phyloP scores from a whole-genome alignment of 2,888 invertebrate species.

The Patella caerulea region DNA sequence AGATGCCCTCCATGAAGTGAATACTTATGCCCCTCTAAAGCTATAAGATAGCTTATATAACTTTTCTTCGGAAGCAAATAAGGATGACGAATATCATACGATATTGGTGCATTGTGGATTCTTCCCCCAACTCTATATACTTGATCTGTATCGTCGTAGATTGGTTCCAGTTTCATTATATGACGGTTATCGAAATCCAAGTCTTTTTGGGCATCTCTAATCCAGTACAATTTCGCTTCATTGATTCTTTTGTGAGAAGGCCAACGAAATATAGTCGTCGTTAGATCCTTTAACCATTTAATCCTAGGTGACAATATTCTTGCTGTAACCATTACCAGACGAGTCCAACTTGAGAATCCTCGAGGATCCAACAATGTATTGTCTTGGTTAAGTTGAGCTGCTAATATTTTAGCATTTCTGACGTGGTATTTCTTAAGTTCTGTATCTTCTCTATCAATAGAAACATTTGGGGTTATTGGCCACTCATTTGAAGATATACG shows the following conservation, averaged over 20 bases:
- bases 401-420: conserved; percentile 5
- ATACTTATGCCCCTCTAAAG: neutral
- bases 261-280: neutral
- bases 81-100: neutral
- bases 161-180: conserved; percentile 3
- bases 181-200: neutral
- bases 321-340: conserved; percentile 6
- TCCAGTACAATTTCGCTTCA: conserved; percentile 6
- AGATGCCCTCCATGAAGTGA: neutral
- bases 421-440: conserved; percentile 6
- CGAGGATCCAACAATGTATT: neutral
- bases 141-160: neutral
- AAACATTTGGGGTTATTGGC: neutral
- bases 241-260: neutral
- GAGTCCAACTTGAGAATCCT: neutral
- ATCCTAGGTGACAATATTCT: neutral
- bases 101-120: neutral
- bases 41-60: neutral
- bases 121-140: neutral
- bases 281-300: conserved; percentile 7
- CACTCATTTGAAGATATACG: neutral
- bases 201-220: neutral
- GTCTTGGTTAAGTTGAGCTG: neutral
- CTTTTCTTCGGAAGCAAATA: neutral
- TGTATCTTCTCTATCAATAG: neutral